Base-by-base conservation (phyloP, 2,888 invertebrate species). In the Lissocephala sabroskyi region DNA sequence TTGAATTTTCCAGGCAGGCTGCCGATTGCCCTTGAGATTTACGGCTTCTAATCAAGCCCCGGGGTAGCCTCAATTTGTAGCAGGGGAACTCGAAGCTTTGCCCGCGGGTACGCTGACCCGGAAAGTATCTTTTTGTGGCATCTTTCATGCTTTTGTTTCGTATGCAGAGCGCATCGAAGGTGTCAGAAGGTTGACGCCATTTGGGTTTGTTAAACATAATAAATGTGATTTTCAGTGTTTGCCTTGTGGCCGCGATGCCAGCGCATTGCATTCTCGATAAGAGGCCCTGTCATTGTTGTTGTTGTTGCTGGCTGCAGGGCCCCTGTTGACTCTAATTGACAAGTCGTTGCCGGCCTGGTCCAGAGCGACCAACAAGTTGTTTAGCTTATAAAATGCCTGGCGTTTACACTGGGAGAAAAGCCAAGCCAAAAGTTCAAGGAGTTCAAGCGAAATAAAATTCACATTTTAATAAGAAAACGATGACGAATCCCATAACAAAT, bases 291-390 rank as follows among this genome's bases (percentile, higher is more conserved):
- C 45, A 48, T 57, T 49, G 43, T 46, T 18, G 51, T 45, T 51
- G 48, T 51, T 56, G 47, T 36, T 36, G 33, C 36, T 26, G n/a
- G 14, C 28, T 23, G 39, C n/a, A 23, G 19, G n/a, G 41, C 36
- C 49, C 28, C 51, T 73, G 62, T 70, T 78, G 73, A 76, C 67
- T 76, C 67, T 71, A 76, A 78, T 71, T 78, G 79, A 71, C 79
- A 77, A 57, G 53, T 55, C 66, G 54, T 56, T 63, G 68, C n/a
- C n/a, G n/a, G 64, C 52, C 41, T 46, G 56, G 58, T 49, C 59
- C 77, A 57, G 28, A n/a, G 10, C 23, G 23, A 11, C 19, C n/a
- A 62, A 26, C 33, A 48, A 29, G 29, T 28, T 47, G 46, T 41
- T 37, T 36, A 32, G 49, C 52, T 62, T 60, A 48, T 49, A 36